These are phyloP conservation scores for Gymnoscopelus microlampas DNA, from an alignment of 2,797 vertebrate species.

Conservation along the genomic window DNA sequence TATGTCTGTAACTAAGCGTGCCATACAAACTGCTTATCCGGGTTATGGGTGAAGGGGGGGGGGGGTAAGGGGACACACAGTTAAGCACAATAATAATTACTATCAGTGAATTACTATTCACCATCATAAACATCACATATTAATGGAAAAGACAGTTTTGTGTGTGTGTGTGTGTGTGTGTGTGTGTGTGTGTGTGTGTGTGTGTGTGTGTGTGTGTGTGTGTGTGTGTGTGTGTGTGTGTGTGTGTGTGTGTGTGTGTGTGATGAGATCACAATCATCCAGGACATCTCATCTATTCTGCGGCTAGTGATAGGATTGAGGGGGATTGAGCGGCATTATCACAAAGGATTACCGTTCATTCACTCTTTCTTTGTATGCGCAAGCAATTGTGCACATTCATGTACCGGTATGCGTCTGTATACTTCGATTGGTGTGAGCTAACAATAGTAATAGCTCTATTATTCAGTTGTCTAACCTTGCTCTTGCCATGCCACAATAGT, in stretches of 20 bases:
- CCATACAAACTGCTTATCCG: too few relatives aligned
- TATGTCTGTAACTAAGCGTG: too few relatives aligned
- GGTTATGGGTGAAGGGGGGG: too few relatives aligned
- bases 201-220: conserved; percentile 1
- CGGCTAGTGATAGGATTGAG: conserved; percentile 66
- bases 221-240: conserved; percentile 6
- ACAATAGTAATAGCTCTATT: too few relatives aligned
- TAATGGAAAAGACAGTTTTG: conserved; percentile 47
- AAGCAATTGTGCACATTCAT: background rate
- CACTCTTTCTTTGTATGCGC: background rate
- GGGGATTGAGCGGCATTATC: conserved; percentile 65
- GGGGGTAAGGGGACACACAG: background rate
- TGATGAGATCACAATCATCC: conserved; percentile 68
- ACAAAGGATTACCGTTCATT: conserved; percentile 65
- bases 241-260: conserved; percentile 10
- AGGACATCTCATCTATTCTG: conserved; percentile 71
- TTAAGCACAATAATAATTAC: conserved; percentile 38
- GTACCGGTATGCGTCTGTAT: conserved; percentile 13
- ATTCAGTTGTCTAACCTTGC: too few relatives aligned
- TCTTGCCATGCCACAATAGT: background rate
- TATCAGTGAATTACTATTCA: conserved; percentile 52
- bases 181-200: conserved; percentile 30
- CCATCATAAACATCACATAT: conserved; percentile 50
- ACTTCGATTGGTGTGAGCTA: background rate
- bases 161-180: conserved; percentile 14